These are phyloP conservation scores for Struthidea cinerea DNA, from an alignment of 2,113 vertebrate genomes.

Conservation along the genomic window DNA sequence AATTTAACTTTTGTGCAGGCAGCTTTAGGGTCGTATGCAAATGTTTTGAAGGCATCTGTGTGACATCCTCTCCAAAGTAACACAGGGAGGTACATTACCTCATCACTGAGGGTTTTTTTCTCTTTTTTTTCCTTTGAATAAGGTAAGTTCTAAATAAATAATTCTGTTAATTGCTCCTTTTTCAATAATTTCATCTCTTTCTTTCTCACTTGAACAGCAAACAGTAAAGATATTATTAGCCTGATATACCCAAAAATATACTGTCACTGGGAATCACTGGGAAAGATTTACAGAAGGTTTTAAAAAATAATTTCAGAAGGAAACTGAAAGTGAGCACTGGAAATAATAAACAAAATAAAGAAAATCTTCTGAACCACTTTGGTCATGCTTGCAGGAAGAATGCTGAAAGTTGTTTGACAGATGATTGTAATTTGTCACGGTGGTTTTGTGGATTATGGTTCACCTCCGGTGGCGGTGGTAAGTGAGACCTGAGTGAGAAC, in stretches of 20 bases:
- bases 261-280: neutral
- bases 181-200: neutral
- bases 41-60: neutral
- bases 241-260: neutral
- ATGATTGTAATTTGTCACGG: neutral
- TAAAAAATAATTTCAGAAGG: neutral
- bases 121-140: neutral
- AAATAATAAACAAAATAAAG: neutral
- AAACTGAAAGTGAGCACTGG: neutral
- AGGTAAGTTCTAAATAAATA: neutral
- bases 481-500: neutral
- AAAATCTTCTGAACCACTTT: neutral
- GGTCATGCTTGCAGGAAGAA: neutral
- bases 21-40: neutral
- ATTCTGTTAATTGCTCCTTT: neutral
- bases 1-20: neutral
- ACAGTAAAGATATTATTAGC: neutral
- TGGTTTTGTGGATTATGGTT: neutral
- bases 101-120: neutral
- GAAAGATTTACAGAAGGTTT: neutral
- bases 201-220: neutral
- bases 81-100: neutral
- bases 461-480: neutral
- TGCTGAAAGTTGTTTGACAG: neutral
- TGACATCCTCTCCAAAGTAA: neutral